A percentile compares a stretch with the other conserved stretches of the same genome.
Evolutionary conservation across 2,888 invertebrate species (phyloP).

Genomic region (Drosophila kambysellisi): DNA sequence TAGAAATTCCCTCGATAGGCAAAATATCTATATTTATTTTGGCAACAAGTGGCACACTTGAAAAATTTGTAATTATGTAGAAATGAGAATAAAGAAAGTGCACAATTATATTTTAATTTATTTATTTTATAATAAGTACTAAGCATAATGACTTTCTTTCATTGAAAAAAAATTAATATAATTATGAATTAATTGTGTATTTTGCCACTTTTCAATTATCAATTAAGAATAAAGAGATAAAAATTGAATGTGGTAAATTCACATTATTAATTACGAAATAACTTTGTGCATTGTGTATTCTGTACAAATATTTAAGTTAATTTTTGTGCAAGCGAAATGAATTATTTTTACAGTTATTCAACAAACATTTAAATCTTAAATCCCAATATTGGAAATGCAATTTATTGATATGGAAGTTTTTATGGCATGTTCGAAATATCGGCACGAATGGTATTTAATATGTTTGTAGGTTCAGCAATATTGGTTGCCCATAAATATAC

Average conservation of each 20-base stretch:
- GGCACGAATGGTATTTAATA: slow-evolving; percentile 23
- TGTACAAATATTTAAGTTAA: neutral
- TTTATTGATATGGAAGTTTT: slow-evolving; percentile 2
- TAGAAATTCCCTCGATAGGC: neutral
- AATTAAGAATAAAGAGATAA: neutral
- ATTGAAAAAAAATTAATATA: neutral
- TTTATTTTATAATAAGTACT: neutral
- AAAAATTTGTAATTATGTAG: neutral
- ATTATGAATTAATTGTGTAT: neutral
- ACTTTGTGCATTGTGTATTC: neutral
- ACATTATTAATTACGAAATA: neutral
- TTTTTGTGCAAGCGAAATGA: neutral
- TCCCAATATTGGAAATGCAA: neutral
- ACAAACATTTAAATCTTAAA: neutral
- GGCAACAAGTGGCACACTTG: neutral
- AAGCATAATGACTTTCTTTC: neutral
- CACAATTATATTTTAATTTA: neutral
- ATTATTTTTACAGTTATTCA: neutral
- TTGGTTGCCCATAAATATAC: slow-evolving; percentile 23
- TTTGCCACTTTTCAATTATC: neutral
- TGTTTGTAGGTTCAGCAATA: slow-evolving; percentile 2
- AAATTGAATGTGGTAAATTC: neutral
- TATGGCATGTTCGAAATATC: neutral
- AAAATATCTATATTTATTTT: neutral
- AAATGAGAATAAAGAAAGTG: neutral